Evolutionary conservation across 2,797 vertebrate genomes (phyloP), one percentile per base, ranked within the genome.

Genomic region (Smutsia gigantea): DNA sequence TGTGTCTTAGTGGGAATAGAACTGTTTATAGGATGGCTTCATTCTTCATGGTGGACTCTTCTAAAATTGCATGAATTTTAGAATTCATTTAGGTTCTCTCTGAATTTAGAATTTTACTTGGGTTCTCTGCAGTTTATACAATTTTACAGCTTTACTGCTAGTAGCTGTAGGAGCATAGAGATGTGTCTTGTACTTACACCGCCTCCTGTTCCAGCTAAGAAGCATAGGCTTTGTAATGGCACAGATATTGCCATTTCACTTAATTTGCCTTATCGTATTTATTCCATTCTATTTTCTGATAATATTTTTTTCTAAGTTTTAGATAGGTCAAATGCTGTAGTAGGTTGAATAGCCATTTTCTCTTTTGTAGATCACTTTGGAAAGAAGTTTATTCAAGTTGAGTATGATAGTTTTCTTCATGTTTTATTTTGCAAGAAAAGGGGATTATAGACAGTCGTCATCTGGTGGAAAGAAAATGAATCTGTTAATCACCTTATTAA

Each of bases 361-460:
- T 93, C 69, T 90, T 83, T 94, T 21, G 1, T 87, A 82, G 31
- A 72, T 96, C 29, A 78, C n/a, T 82, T 92, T 71, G 34, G 25
- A 66, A 69, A 82, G 86, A 79, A 53, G 23, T 72, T 25, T 90
- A 55, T 72, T 81, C 74, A 77, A 79, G 53, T 91, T 96, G 23
- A 84, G 27, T 88, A 17, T 21, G 37, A 49, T 63, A 39, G 29
- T 86, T 97, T 84, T 81, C 29, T 78, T 78, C 31, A 23, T 74
- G 69, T 59, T 86, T 85, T 94, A 57, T 75, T 90, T 88, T 95
- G 4, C 25, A 82, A 84, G 55, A 87, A 79, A 85, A 61, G 86
- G 14, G 8, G 42, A 46, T 53, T 42, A 14, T 14, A 59, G 18
- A 29, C 5, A 46, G 21, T 31, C 27, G 17, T 89, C n/a, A 4